A percentile compares a stretch with the other conserved stretches of the same genome.
These are phyloP conservation scores for Mythimna vitellina DNA, from an alignment of 2,888 invertebrate genomes.

Conservation along the genomic window DNA sequence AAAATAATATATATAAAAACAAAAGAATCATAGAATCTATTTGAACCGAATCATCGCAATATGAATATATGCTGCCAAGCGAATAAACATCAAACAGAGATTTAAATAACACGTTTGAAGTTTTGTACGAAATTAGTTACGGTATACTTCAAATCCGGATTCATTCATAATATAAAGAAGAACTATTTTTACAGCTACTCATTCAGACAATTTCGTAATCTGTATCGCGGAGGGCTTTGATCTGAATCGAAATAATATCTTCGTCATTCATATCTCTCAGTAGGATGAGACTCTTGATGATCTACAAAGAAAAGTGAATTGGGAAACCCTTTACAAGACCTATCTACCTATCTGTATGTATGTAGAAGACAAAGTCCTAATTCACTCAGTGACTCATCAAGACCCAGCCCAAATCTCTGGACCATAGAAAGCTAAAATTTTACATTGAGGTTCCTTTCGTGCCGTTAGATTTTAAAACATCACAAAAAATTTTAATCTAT, in stretches of 20 bases:
- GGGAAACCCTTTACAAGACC: not conserved
- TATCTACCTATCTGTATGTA: too few species aligned
- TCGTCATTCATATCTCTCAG: not conserved
- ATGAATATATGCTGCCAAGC: constrained; percentile 39
- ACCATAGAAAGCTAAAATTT: too few species aligned
- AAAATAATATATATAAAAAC: too few species aligned
- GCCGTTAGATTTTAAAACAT: too few species aligned
- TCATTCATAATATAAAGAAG: constrained; percentile 22
- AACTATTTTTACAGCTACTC: constrained; percentile 12
- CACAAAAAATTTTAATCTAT: too few species aligned
- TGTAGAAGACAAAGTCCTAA: too few species aligned
- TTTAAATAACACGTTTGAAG: constrained; percentile 32
- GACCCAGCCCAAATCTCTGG: too few species aligned
- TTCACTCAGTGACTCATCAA: too few species aligned
- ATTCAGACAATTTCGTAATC: not conserved
- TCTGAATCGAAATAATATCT: not conserved
- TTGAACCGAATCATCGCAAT: constrained; percentile 28
- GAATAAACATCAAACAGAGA: constrained; percentile 39
- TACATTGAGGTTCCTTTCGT: too few species aligned
- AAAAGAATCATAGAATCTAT: not conserved
- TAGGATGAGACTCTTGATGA: not conserved
- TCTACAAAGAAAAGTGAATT: not conserved
- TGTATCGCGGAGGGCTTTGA: not conserved
- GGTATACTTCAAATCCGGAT: constrained; percentile 27
- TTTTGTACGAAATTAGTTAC: constrained; percentile 35